These are phyloP conservation scores for Neoitamus cyanurus DNA, from an alignment of 2,888 invertebrate genomes.

Conservation along the genomic window DNA sequence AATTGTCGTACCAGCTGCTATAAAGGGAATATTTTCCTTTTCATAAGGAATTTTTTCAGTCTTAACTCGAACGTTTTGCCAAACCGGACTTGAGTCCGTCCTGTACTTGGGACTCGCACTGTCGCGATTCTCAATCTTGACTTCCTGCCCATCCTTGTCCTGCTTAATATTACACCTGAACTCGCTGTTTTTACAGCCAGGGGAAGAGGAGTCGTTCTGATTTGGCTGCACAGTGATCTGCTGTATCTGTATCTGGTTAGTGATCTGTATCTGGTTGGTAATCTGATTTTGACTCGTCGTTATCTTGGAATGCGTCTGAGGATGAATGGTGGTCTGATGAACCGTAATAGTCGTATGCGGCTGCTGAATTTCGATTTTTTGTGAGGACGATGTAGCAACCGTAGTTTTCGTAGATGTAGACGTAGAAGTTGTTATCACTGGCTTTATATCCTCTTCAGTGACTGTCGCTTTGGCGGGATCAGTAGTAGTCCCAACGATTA, in stretches of 20 bases:
- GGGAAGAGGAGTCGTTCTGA: not conserved
- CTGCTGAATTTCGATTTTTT: conserved; percentile 54
- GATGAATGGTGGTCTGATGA: conserved; percentile 55
- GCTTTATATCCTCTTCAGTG: conserved; percentile 41
- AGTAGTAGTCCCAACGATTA: conserved; percentile 52
- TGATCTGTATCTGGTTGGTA: conserved; percentile 54
- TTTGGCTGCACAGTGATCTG: conserved; percentile 53
- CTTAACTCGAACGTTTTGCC: conserved; percentile 51
- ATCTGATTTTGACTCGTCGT: conserved; percentile 45
- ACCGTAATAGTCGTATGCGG: conserved; percentile 55
- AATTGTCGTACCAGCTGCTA: conserved; percentile 53
- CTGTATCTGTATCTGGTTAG: conserved; percentile 55
- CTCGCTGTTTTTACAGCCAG: conserved; percentile 20
- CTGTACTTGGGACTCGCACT: not conserved
- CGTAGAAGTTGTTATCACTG: conserved; percentile 23
- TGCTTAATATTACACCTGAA: conserved; percentile 53
- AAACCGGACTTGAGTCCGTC: conserved; percentile 20
- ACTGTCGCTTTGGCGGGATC: conserved; percentile 1
- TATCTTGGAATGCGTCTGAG: conserved; percentile 50
- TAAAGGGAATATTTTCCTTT: conserved; percentile 55
- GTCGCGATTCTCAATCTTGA: conserved; percentile 52
- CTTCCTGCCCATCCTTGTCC: conserved; percentile 51
- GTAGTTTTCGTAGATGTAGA: not conserved
- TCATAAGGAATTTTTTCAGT: conserved; percentile 49
- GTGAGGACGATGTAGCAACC: conserved; percentile 40